Evolutionary conservation across 2,888 invertebrate species (phyloP).

Genomic region (Dolichomitus sp.): DNA sequence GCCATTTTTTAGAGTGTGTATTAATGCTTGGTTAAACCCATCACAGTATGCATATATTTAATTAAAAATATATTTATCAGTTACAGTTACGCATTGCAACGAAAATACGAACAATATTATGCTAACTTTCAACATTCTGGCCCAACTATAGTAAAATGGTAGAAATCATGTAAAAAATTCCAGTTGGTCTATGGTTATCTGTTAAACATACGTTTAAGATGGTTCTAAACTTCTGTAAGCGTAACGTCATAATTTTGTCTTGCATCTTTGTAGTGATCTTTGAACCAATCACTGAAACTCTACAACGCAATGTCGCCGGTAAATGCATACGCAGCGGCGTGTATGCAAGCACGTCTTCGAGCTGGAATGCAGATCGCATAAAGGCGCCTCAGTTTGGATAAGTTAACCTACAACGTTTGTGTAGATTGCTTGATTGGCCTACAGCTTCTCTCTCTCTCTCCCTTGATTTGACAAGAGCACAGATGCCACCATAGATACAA

Average conservation of each 20-base stretch:
- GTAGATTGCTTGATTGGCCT: slow-evolving; percentile 60
- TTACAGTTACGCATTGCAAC: too few relatives aligned
- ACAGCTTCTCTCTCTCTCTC: slow-evolving; percentile 28
- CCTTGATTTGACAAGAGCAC: slow-evolving; percentile 13
- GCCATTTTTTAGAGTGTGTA: neutral
- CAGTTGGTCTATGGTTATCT: too few relatives aligned
- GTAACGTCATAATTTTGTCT: neutral
- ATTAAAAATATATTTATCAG: neutral
- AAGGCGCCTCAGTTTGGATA: slow-evolving; percentile 39
- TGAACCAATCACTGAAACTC: neutral
- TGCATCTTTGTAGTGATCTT: slow-evolving; percentile 1
- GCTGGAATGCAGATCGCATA: slow-evolving; percentile 42
- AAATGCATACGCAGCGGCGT: neutral
- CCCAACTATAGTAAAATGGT: too few relatives aligned
- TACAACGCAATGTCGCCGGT: neutral
- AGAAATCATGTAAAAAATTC: neutral
- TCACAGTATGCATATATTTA: neutral
- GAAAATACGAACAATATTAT: too few relatives aligned
- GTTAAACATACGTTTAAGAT: too few relatives aligned
- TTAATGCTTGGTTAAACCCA: neutral
- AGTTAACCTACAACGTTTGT: slow-evolving; percentile 42
- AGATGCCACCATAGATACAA: neutral
- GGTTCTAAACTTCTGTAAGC: too few relatives aligned
- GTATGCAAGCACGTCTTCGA: slow-evolving; percentile 18
- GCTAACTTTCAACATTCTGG: too few relatives aligned